phyloP scores from a whole-genome alignment of 2,888 invertebrate species.

The Phyto melanocephala region DNA sequence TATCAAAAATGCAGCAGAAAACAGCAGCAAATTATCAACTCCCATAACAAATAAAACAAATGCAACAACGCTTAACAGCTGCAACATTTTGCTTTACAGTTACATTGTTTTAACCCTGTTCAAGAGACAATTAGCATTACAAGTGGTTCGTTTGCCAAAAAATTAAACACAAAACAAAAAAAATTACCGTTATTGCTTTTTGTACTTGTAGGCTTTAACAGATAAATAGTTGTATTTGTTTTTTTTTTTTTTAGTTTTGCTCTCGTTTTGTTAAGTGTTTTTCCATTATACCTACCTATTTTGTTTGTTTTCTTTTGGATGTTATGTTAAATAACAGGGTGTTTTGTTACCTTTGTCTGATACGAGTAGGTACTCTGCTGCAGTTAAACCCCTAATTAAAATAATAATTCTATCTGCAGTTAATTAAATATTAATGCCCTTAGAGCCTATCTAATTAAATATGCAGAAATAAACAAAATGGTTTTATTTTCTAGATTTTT shows the following conservation, averaged over 20 bases:
- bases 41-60: slow-evolving; percentile 20
- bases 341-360: slow-evolving; percentile 30
- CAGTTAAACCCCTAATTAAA: slow-evolving; percentile 79
- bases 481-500: slow-evolving; percentile 25
- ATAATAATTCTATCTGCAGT: slow-evolving; percentile 78
- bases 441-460: slow-evolving; percentile 35
- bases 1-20: background rate
- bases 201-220: background rate
- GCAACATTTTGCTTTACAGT: slow-evolving; percentile 46
- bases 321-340: slow-evolving; percentile 41
- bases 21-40: slow-evolving; percentile 26
- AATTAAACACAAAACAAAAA: background rate
- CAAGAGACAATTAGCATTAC: slow-evolving; percentile 61
- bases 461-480: background rate
- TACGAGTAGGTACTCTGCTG: slow-evolving; percentile 60
- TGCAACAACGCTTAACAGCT: slow-evolving; percentile 42
- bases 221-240: background rate
- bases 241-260: slow-evolving; percentile 34
- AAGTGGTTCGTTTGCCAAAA: slow-evolving; percentile 51
- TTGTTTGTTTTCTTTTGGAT: slow-evolving; percentile 17
- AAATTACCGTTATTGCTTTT: slow-evolving; percentile 39
- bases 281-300: slow-evolving; percentile 7
- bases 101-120: slow-evolving; percentile 28
- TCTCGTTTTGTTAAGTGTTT: slow-evolving; percentile 37
- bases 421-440: slow-evolving; percentile 79